Base-by-base conservation (phyloP, 2,888 invertebrate genomes). In the Drosophila anomalipes region DNA sequence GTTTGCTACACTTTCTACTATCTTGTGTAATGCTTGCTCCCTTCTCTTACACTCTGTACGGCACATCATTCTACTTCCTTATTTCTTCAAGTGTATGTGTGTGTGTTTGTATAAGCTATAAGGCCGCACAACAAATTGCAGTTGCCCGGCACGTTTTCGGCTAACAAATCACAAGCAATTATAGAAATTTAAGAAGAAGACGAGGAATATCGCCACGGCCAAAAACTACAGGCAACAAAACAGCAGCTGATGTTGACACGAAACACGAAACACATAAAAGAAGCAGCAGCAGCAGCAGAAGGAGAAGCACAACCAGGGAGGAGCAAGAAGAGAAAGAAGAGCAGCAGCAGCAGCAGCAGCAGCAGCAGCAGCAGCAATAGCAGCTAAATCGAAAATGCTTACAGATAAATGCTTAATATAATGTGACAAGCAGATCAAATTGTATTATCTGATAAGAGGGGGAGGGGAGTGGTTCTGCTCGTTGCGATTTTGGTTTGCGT, bases 151-250 rank as follows among this genome's bases (percentile, higher is more conserved):
- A 88, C 87, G 87, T 88, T 83, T 78, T 83, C 68, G 84, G 84
- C 86, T 80, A 88, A 88, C 87, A 88, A 88, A 88, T 88, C 87
- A 88, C 87, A 90, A 82, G 87, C 90, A 90, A 88, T 88, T 88
- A 88, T 88, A 88, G 87, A 88, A 88, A 90, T 88, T 89, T 89
- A 89, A 90, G 89, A 85, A 87, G 87, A 79, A 86, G 84, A 84
- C 74, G 82, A 61, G 47, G 51, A 63, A 57, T 56, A 65, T 59
- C 41, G 62, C 54, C 61, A 28, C 9, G 69, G 49, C 69, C 37
- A 39, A 35, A 60, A 57, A 73, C 54, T 62, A 67, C 35, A 28
- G 59, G 41, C 59, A 72, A 59, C 77, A 71, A 65, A 64, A 65
- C 76, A 74, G 72, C 86, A 87, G 89, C 87, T 90, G 87, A 77